These are phyloP conservation scores for Neopipo cinnamomea DNA, from an alignment of 2,113 vertebrate species.

Conservation along the genomic window DNA sequence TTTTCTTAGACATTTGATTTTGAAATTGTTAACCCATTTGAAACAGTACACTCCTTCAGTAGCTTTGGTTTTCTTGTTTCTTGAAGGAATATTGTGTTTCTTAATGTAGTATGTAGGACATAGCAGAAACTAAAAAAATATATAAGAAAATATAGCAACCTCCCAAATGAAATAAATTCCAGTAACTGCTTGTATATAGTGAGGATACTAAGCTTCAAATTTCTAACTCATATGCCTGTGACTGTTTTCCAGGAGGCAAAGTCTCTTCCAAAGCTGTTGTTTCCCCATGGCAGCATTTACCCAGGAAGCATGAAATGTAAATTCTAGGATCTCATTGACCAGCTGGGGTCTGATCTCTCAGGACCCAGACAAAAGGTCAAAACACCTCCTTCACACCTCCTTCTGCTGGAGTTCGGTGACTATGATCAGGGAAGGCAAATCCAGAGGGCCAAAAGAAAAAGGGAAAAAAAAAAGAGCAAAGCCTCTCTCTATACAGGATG, in stretches of 20 bases:
- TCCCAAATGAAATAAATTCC: neutral
- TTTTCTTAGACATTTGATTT: conserved; percentile 23
- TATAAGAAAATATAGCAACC: neutral
- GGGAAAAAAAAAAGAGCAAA: too few relatives aligned
- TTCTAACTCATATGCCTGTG: neutral
- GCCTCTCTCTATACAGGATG: neutral
- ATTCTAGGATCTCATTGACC: neutral
- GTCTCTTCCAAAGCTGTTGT: neutral
- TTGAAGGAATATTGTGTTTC: neutral
- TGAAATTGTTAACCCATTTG: conserved; percentile 1
- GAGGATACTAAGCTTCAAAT: neutral
- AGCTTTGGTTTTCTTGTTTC: conserved; percentile 28
- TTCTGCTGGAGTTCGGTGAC: neutral
- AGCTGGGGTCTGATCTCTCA: neutral
- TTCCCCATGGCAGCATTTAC: neutral
- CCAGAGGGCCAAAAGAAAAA: neutral
- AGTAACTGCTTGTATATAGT: neutral
- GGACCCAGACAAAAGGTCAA: neutral
- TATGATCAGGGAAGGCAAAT: neutral
- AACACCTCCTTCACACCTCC: neutral
- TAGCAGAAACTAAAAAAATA: neutral
- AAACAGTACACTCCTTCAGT: neutral
- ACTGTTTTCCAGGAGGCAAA: neutral
- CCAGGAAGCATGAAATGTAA: neutral
- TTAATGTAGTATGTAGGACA: neutral